Base-by-base conservation (phyloP, 2,113 vertebrate genomes). In the Lampris incognitus region DNA sequence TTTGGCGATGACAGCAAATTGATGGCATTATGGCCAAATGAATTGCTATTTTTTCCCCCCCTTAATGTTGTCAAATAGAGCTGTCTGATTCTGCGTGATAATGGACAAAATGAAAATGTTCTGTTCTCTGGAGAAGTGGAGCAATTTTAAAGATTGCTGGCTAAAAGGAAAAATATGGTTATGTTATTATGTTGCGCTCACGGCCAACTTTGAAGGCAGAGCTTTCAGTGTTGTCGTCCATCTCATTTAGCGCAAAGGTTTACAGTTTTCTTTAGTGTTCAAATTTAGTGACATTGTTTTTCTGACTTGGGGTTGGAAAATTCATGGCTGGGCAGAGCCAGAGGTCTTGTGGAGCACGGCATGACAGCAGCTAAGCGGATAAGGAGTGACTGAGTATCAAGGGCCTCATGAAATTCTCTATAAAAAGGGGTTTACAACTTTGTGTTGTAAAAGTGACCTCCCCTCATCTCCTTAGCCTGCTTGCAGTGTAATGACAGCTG, bases 351-450 rank as follows among this genome's bases (percentile, higher is more conserved):
- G 76, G 56, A 89, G 86, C 77, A 78, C 44, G 72, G 78, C 84
- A 77, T 66, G 84, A 86, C 64, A 50, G 83, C 75, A 78, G 72
- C 79, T 78, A 60, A 83, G 82, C 69, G 80, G 87, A 90, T 91
- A 89, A 91, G 87, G 73, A 91, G 76, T 89, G 92, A 82, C 75
- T 79, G 74, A 84, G 68, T 69, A 62, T 84, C 52, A 58, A 62
- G 65, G 76, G 77, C 64, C 82, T 88, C 83, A 71, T 92, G 79
- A 91, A 92, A 88, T 87, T 81, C 72, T 9, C 82, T 80, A 90
- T 91, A 87, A 91, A 92, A 81, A 54, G 59, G 68, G 64, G 58
- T 90, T 93, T 89, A 91, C 61, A 72, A 78, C 85, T 90, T 81
- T 85, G 74, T 81, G 79, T 82, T 72, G 63, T 84, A 80, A 90